Evolutionary conservation across 2,797 vertebrate species (phyloP).

Genomic region (Crax fasciolata): DNA sequence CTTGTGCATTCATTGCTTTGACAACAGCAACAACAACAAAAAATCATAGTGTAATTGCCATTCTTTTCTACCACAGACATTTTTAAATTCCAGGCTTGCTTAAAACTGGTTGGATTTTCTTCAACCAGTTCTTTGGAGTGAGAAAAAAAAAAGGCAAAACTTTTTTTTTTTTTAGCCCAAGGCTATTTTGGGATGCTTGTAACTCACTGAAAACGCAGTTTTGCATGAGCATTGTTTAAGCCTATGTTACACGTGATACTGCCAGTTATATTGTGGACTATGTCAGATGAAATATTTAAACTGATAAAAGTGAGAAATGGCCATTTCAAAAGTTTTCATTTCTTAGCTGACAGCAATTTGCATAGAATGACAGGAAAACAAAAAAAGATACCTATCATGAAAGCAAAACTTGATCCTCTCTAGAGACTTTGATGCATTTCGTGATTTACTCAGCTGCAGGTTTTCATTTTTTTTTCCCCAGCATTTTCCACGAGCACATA

Average conservation of each 20-base stretch:
- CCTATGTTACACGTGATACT: background rate
- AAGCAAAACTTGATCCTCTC: slow-evolving; percentile 53
- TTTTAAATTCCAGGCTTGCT: background rate
- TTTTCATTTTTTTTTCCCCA: slow-evolving; percentile 55
- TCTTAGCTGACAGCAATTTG: slow-evolving; percentile 60
- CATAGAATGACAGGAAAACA: slow-evolving; percentile 48
- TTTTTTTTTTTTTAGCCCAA: slow-evolving; percentile 44
- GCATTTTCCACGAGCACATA: slow-evolving; percentile 46
- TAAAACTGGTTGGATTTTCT: slow-evolving; percentile 51
- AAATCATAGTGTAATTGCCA: background rate
- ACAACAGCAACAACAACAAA: background rate
- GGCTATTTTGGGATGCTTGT: slow-evolving; percentile 42
- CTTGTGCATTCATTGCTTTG: background rate
- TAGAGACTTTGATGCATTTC: slow-evolving; percentile 33
- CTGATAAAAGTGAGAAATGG: slow-evolving; percentile 26
- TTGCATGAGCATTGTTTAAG: background rate
- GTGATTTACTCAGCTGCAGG: slow-evolving; percentile 44
- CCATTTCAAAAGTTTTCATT: slow-evolving; percentile 58
- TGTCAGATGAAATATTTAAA: slow-evolving; percentile 55
- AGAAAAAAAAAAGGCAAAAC: background rate
- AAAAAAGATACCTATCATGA: slow-evolving; percentile 4
- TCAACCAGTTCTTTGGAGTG: background rate
- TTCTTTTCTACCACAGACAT: background rate
- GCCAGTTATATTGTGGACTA: slow-evolving; percentile 23
- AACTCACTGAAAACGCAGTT: slow-evolving; percentile 26